phyloP scores from a whole-genome alignment of 1,140 invertebrate genomes.

The Atta colombica region DNA sequence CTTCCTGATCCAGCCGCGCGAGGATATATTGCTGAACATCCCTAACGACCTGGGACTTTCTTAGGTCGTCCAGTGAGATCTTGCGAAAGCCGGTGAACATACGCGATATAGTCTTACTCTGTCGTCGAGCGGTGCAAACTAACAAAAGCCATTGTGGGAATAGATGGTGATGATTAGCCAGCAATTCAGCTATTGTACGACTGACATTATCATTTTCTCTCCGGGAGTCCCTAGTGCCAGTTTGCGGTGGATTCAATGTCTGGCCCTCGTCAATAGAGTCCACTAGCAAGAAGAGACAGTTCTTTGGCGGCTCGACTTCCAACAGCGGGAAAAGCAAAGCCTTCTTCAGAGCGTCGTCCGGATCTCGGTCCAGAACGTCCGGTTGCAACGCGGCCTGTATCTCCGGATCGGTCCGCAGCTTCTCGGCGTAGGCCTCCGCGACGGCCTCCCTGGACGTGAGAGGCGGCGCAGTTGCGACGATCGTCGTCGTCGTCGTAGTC shows the following conservation, averaged over 20 bases:
- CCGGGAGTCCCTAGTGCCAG: conserved; percentile 82
- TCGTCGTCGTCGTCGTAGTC: conserved; percentile 77
- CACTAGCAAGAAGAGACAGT: conserved; percentile 94
- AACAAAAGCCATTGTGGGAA: conserved; percentile 97
- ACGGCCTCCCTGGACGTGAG: conserved; percentile 84
- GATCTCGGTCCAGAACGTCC: conserved; percentile 92
- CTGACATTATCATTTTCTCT: conserved; percentile 87
- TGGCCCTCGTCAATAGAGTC: conserved; percentile 96
- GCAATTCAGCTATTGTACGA: conserved; percentile 93
- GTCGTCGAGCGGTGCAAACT: conserved; percentile 95
- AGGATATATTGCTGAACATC: conserved; percentile 98
- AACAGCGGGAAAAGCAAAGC: conserved; percentile 94
- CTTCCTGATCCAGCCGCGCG: conserved; percentile 94
- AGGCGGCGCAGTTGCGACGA: conserved; percentile 62
- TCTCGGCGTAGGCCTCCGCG: conserved; percentile 94
- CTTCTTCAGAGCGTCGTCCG: conserved; percentile 96
- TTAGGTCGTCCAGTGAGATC: conserved; percentile 95
- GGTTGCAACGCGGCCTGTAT: conserved; percentile 91
- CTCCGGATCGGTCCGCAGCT: conserved; percentile 91
- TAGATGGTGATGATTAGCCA: conserved; percentile 96
- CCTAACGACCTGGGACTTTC: conserved; percentile 94
- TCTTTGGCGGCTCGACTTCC: conserved; percentile 94
- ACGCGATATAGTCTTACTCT: conserved; percentile 94
- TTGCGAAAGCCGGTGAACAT: conserved; percentile 98
- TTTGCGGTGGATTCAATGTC: conserved; percentile 81